Evolutionary conservation across 2,797 vertebrate genomes (phyloP).

Genomic region (Coregonus sp.): DNA sequence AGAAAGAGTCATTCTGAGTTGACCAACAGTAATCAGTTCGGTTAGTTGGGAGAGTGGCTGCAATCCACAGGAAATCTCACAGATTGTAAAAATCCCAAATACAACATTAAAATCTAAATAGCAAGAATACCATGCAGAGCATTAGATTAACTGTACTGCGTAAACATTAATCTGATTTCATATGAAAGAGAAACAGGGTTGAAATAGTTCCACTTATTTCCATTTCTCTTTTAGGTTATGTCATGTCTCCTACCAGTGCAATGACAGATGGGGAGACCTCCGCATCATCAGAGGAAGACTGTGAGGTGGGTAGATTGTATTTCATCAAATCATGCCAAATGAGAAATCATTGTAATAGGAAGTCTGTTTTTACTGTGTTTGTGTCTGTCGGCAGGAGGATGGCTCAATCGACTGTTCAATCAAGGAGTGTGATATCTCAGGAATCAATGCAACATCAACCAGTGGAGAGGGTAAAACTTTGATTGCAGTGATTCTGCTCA

Average conservation of each 20-base stretch:
- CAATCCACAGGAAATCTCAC: neutral
- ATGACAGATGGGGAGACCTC: neutral
- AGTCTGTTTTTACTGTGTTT: slow-evolving; percentile 12
- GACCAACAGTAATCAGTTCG: too few relatives aligned
- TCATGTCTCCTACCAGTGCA: neutral
- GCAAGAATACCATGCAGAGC: too few relatives aligned
- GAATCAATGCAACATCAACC: neutral
- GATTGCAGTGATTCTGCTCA: neutral
- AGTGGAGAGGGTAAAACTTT: neutral
- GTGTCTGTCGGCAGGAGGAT: slow-evolving; percentile 16
- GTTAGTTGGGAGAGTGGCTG: too few relatives aligned
- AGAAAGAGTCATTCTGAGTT: neutral
- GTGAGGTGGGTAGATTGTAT: neutral
- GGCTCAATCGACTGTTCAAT: neutral
- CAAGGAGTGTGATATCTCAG: neutral
- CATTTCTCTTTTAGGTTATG: neutral
- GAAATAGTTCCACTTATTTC: neutral
- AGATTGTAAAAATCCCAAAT: neutral
- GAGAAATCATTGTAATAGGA: neutral
- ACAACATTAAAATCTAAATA: neutral
- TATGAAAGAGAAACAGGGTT: neutral
- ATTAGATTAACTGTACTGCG: neutral
- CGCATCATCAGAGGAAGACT: neutral
- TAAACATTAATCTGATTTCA: neutral
- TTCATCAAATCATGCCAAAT: neutral